Conservation (phyloP, 1,140 invertebrate species). For the Ptiloglossa arizonensis region DNA sequence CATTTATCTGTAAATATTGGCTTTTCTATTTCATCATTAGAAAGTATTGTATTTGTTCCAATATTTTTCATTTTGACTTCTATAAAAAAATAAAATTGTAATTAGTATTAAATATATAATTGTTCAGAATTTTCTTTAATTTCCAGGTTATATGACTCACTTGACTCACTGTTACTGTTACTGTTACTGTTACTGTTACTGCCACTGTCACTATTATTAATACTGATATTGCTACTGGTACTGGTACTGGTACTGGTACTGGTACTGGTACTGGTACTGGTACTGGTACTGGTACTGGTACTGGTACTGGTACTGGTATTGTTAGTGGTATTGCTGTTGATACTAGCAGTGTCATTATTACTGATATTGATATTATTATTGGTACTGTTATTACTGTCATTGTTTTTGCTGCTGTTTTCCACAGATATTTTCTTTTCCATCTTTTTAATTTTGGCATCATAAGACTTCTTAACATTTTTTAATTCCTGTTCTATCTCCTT, state of each 20-base stretch:
- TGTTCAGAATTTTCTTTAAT: no score
- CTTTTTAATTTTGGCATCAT: conserved; percentile 31
- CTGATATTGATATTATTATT: background rate
- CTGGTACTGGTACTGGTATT: background rate
- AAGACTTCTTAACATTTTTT: conserved; percentile 31
- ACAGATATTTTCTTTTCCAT: conserved; percentile 6
- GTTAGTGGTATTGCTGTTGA: background rate
- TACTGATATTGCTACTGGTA: conserved; percentile 28
- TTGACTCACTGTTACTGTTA: background rate
- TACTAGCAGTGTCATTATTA: background rate
- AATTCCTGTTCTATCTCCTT: conserved; percentile 60
- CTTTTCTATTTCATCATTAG: conserved; percentile 17
- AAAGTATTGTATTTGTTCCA: conserved; percentile 50
- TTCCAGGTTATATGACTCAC: background rate
- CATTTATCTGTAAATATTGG: conserved; percentile 50
- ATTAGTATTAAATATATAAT: background rate
- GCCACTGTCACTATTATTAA: conserved; percentile 15
- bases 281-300: conserved; percentile 47
- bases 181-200: conserved; percentile 5
- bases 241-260: conserved; percentile 29
- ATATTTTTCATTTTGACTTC: conserved; percentile 40
- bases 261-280: conserved; percentile 20
- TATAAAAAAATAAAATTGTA: conserved; percentile 8
- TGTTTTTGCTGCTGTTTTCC: background rate
- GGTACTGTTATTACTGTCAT: conserved; percentile 14